Conservation (phyloP, 2,113 vertebrate genomes). For the Athene noctua region DNA sequence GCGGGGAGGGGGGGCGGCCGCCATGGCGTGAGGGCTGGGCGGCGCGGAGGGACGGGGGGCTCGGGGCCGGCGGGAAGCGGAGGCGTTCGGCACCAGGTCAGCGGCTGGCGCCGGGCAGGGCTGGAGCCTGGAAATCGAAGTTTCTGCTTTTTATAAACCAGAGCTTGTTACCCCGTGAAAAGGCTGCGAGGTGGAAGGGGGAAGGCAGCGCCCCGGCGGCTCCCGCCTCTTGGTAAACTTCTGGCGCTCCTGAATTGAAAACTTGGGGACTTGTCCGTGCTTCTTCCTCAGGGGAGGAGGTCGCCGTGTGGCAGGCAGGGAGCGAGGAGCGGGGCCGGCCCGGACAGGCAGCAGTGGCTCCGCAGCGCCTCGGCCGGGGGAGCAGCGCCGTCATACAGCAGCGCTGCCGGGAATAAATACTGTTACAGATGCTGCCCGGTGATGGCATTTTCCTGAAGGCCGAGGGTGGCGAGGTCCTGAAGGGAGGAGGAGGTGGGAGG, state of each 20-base stretch:
- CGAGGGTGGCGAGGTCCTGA: not conserved
- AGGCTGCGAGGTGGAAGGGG: not conserved
- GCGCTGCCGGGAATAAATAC: not conserved
- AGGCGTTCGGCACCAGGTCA: too few relatives aligned
- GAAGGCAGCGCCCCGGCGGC: not conserved
- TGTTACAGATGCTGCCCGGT: not conserved
- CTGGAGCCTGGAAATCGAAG: fast-evolving
- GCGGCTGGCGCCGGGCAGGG: not conserved
- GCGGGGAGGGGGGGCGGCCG: too few relatives aligned
- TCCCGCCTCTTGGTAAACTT: not conserved
- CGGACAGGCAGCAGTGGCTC: not conserved
- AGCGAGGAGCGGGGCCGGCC: not conserved
- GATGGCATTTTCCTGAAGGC: not conserved
- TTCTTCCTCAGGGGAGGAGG: not conserved
- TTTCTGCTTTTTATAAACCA: not conserved
- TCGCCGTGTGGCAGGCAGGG: not conserved
- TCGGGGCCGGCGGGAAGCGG: too few relatives aligned
- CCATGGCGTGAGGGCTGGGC: not conserved
- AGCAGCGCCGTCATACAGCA: fast-evolving
- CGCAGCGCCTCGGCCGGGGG: not conserved
- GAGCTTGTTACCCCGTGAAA: not conserved
- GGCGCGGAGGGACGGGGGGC: not conserved
- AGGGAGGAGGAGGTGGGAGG: not conserved
- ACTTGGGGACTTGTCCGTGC: not conserved
- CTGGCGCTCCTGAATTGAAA: not conserved